Conservation (phyloP, 37 sponge, comb jelly and placozoan species). For the Lycopodina hypogea region DNA sequence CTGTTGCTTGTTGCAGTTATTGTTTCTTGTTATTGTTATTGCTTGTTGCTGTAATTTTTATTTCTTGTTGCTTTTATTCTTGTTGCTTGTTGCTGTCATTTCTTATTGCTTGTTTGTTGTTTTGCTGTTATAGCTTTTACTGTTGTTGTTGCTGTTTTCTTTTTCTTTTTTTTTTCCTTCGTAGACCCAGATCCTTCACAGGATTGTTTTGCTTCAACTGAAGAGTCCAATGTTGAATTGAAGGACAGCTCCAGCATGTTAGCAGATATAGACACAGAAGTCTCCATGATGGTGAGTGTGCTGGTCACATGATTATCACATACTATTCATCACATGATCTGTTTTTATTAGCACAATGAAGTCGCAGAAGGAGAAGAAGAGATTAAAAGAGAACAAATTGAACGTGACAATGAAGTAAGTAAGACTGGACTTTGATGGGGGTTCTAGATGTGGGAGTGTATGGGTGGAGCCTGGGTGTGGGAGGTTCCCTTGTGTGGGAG, state of each 20-base stretch:
- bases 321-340: background rate
- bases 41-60: too few relatives aligned
- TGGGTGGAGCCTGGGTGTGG: too few relatives aligned
- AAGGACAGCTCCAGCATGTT: conserved; percentile 34
- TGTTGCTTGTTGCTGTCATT: too few relatives aligned
- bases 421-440: background rate
- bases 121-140: background rate
- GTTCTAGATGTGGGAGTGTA: too few relatives aligned
- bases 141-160: background rate
- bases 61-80: too few relatives aligned
- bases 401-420: conserved; percentile 7
- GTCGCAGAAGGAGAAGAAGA: conserved; percentile 22
- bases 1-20: too few relatives aligned
- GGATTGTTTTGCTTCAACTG: background rate
- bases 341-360: conserved; percentile 34
- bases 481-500: too few relatives aligned
- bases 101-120: background rate
- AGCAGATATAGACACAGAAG: conserved; percentile 32
- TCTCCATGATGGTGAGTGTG: conserved; percentile 32
- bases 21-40: too few relatives aligned
- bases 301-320: background rate
- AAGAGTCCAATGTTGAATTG: conserved; percentile 6
- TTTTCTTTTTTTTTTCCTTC: background rate
- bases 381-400: conserved; percentile 3
- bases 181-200: background rate